Base-by-base conservation (phyloP, 2,113 vertebrate species). In the Calyptomena viridis region DNA sequence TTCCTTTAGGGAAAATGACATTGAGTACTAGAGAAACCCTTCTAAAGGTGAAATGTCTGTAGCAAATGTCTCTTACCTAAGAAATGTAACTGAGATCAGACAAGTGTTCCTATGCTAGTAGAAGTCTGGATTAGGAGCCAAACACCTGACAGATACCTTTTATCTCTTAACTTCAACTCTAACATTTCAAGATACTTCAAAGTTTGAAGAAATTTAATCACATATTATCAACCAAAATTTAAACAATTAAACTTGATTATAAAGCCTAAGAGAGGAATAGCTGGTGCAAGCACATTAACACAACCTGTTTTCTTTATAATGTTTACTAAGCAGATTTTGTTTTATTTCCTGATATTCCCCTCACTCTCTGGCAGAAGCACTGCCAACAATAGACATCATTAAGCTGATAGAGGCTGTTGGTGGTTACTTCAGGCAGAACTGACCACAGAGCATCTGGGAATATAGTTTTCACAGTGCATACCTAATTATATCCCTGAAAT, bases 1-100 rank as follows among this genome's bases (percentile, higher is more conserved):
- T 89, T 89, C 55, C 81, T 85, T 49, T 30, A 73, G 93, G 50
- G 82, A 79, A 95, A 94, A 91, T 90, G 76, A 72, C 92, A 77
- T 31, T 56, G 64, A 82, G 20, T 47, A 60, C 79, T 84, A 58
- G 58, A 84, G 87, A 89, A 94, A 82, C 19, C 6, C 42, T 90
- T 27, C 67, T 55, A 69, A 53, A 95, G 72, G 62, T 92, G 93
- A 91, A 62, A 66, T 39, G 21, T 64, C 66, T 89, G 49, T 73
- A 40, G 56, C 62, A 95, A 56, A 59, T 92, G 19, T 80, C 50
- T 76, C 42, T 47, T 81, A 42, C 39, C 47, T 68, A 27, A 46
- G 64, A 95, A 87, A 79, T 11, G 31, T 47, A 73, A 9, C 53
- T 1, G 8, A 62, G n/a, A 75, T 60, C 19, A 75, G 73, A 27